Conservation (phyloP, 2,888 invertebrate genomes). For the Xanthorhoe designata region DNA sequence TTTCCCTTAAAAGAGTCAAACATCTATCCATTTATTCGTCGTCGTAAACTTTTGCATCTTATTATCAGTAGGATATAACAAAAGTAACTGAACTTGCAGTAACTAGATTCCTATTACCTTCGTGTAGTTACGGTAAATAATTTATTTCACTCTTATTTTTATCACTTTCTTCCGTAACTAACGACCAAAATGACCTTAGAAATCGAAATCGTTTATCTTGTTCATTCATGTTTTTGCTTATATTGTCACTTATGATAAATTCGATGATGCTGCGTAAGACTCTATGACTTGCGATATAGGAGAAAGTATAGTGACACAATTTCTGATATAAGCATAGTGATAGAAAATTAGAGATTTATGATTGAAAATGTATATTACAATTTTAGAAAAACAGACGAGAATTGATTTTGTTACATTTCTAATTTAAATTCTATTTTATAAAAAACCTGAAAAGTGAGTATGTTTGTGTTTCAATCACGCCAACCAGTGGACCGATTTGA, state of each 20-base stretch:
- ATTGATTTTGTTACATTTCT: no score
- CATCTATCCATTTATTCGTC: no score
- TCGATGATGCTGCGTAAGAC: slow-evolving; percentile 27
- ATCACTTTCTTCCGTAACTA: slow-evolving; percentile 38
- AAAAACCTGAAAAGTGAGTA: no score
- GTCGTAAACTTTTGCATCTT: no score
- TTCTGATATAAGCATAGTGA: slow-evolving; percentile 2
- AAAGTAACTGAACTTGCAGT: neutral
- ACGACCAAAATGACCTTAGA: slow-evolving; percentile 42
- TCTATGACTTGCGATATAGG: slow-evolving; percentile 34
- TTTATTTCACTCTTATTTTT: slow-evolving; percentile 29
- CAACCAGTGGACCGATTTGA: no score
- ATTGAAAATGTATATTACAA: neutral
- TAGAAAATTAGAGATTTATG: slow-evolving; percentile 2
- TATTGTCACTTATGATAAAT: slow-evolving; percentile 31
- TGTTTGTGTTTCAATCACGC: no score
- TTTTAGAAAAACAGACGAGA: no score
- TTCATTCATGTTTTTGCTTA: slow-evolving; percentile 31
- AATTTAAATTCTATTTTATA: no score
- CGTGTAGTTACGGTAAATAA: slow-evolving; percentile 1
- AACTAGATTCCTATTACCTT: neutral
- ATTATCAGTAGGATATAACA: neutral
- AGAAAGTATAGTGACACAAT: slow-evolving; percentile 37
- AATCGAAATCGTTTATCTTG: slow-evolving; percentile 34
- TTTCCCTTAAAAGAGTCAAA: no score